Evolutionary conservation across 2,113 vertebrate genomes (phyloP).

Genomic region (Phalacrocorax aristotelis): DNA sequence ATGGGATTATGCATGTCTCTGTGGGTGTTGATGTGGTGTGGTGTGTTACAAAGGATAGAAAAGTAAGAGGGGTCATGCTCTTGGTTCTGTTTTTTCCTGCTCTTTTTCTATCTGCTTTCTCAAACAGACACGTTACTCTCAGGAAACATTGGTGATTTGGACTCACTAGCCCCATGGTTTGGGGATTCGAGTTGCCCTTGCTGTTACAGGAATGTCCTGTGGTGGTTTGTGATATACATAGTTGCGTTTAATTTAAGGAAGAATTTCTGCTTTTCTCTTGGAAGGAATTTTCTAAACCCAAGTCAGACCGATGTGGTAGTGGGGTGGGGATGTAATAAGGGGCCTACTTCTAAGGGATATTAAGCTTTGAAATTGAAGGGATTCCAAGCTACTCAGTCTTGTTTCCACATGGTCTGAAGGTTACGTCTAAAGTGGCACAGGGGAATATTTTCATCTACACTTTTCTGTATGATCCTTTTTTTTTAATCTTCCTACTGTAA

Average conservation of each 20-base stretch:
- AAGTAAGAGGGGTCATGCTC: constrained; percentile 76
- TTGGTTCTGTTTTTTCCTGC: background rate
- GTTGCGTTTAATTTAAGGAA: background rate
- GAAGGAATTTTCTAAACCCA: background rate
- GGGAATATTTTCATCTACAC: background rate
- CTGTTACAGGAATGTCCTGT: background rate
- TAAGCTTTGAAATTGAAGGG: background rate
- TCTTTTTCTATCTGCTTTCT: background rate
- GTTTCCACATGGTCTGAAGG: background rate
- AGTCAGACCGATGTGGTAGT: background rate
- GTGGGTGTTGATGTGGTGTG: constrained; percentile 91
- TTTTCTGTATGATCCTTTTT: background rate
- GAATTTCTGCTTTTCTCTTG: background rate
- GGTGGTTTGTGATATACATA: background rate
- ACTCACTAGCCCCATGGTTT: background rate
- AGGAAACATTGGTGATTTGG: background rate
- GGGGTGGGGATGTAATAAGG: background rate
- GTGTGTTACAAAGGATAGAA: constrained; percentile 93
- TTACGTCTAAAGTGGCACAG: background rate
- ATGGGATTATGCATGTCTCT: constrained; percentile 85
- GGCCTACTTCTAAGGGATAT: background rate
- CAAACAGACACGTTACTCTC: background rate
- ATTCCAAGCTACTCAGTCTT: background rate
- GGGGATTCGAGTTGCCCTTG: background rate
- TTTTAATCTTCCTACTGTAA: background rate